phyloP scores from a whole-genome alignment of 2,888 invertebrate species.

The Spodoptera littoralis region DNA sequence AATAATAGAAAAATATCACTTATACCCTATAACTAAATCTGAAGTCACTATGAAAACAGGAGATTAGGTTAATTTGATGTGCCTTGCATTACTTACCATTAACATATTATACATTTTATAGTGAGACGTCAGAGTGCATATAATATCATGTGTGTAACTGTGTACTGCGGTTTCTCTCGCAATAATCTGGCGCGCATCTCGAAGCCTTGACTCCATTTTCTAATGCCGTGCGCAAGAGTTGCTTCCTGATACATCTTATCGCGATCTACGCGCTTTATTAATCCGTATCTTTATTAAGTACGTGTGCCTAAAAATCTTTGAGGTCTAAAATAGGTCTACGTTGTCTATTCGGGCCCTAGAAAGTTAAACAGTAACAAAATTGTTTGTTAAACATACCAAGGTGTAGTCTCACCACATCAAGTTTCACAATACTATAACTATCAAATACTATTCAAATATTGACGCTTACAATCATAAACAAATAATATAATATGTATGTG shows the following conservation, averaged over 20 bases:
- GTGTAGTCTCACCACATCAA: constrained; percentile 1
- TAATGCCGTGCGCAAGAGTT: constrained; percentile 50
- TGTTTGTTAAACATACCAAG: not conserved
- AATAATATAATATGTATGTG: constrained; percentile 23
- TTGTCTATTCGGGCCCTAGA: too few species aligned
- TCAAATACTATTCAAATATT: constrained; percentile 34
- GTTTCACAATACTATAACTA: constrained; percentile 35
- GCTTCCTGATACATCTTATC: constrained; percentile 58
- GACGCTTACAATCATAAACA: constrained; percentile 27
- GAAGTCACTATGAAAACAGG: too few species aligned
- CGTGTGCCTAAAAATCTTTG: constrained; percentile 26
- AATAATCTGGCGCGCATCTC: constrained; percentile 52
- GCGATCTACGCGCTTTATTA: constrained; percentile 39
- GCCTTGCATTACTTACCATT: too few species aligned
- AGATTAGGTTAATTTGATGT: too few species aligned
- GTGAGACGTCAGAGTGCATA: constrained; percentile 10
- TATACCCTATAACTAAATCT: too few species aligned
- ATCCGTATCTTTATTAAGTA: constrained; percentile 43
- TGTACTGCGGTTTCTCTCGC: constrained; percentile 31
- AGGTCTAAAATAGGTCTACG: not conserved
- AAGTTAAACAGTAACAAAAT: too few species aligned
- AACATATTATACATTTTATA: not conserved
- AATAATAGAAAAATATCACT: too few species aligned
- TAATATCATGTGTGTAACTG: too few species aligned
- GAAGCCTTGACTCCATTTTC: constrained; percentile 57